Evolutionary conservation across 2,888 invertebrate genomes (phyloP).

Genomic region (Sialis lutaria): DNA sequence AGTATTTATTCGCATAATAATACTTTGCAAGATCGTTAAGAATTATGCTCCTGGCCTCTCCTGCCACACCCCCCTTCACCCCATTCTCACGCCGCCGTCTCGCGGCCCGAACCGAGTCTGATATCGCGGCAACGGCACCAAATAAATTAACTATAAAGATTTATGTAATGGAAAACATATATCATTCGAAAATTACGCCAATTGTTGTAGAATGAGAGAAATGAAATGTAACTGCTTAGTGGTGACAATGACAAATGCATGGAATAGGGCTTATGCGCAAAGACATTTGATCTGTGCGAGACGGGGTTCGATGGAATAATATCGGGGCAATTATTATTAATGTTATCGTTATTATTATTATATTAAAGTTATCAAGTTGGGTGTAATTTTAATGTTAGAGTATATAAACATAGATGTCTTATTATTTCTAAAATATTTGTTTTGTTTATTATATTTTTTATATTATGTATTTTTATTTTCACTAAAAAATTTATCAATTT

Average conservation of each 20-base stretch:
- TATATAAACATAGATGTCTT: no score
- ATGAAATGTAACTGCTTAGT: not conserved
- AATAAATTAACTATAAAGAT: conserved; percentile 25
- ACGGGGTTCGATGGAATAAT: not conserved
- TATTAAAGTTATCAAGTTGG: no score
- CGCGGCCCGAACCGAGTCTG: not conserved
- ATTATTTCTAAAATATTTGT: no score
- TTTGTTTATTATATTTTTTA: no score
- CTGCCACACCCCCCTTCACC: not conserved
- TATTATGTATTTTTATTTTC: no score
- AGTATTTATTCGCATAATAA: conserved; percentile 52
- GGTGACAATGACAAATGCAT: conserved; percentile 24
- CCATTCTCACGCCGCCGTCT: not conserved
- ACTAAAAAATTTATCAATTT: no score
- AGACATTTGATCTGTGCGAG: conserved; percentile 2
- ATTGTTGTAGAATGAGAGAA: conserved; percentile 14
- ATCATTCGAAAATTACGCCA: conserved; percentile 25
- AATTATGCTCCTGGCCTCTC: conserved; percentile 3
- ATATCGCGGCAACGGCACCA: conserved; percentile 11
- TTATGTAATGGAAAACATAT: conserved; percentile 26
- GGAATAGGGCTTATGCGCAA: conserved; percentile 19
- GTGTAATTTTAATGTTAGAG: no score
- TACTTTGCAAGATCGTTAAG: conserved; percentile 21
- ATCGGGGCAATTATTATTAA: no score
- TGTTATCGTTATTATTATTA: no score